These are phyloP conservation scores for Erebia palarica DNA, from an alignment of 2,888 invertebrate genomes.

Conservation along the genomic window DNA sequence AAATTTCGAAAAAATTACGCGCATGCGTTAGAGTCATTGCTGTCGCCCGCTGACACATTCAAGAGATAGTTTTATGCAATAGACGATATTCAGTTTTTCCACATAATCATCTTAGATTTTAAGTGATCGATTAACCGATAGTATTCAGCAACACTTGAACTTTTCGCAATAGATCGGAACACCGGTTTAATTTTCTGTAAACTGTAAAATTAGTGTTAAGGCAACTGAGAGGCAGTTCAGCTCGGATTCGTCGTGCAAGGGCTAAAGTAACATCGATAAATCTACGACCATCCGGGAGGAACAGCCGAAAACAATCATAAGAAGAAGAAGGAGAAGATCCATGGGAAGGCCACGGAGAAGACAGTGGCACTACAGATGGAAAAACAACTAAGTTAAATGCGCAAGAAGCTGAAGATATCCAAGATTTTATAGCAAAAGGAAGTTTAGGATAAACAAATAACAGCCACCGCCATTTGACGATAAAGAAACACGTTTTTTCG, in stretches of 20 bases:
- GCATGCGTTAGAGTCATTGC: slow-evolving; percentile 71
- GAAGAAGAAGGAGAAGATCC: slow-evolving; percentile 60
- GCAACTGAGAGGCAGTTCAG: slow-evolving; percentile 74
- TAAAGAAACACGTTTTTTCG: slow-evolving; percentile 83
- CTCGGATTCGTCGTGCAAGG: slow-evolving; percentile 75
- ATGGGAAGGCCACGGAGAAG: slow-evolving; percentile 64
- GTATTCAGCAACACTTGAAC: slow-evolving; percentile 82
- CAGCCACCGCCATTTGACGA: slow-evolving; percentile 80
- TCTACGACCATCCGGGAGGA: slow-evolving; percentile 77
- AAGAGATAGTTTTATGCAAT: slow-evolving; percentile 79
- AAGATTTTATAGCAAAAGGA: slow-evolving; percentile 77
- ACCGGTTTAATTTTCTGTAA: slow-evolving; percentile 74
- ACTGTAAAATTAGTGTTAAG: slow-evolving; percentile 77
- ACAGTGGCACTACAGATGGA: slow-evolving; percentile 67
- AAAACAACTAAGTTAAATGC: slow-evolving; percentile 75
- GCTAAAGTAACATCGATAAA: slow-evolving; percentile 71
- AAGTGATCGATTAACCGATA: slow-evolving; percentile 75
- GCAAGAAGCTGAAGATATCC: slow-evolving; percentile 69
- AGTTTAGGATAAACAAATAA: slow-evolving; percentile 73
- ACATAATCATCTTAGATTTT: slow-evolving; percentile 77
- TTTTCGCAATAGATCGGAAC: slow-evolving; percentile 58
- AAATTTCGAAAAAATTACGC: slow-evolving; percentile 71
- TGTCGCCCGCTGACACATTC: slow-evolving; percentile 79
- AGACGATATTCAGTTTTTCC: slow-evolving; percentile 74
- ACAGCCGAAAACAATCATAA: slow-evolving; percentile 58